Evolutionary conservation across 2,113 vertebrate species (phyloP).

Genomic region (Calidris pugnax): DNA sequence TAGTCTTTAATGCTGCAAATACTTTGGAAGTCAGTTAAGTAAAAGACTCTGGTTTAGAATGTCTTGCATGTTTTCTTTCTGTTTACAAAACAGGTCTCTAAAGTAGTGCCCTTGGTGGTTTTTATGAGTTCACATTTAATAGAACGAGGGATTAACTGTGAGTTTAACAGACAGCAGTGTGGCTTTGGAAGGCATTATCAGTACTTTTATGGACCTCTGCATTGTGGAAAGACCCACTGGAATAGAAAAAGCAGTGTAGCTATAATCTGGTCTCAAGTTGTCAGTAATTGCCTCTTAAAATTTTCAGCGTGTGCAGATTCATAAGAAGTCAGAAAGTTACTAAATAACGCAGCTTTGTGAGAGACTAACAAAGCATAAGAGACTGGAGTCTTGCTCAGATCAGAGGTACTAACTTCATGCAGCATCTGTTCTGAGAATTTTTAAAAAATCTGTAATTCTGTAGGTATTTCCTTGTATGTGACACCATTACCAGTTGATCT

Average conservation of each 20-base stretch:
- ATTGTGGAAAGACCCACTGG: background rate
- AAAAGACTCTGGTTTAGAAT: background rate
- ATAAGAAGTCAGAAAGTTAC: background rate
- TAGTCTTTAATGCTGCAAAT: background rate
- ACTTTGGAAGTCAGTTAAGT: background rate
- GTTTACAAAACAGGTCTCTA: background rate
- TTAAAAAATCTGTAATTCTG: background rate
- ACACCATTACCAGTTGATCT: background rate
- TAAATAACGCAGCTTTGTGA: background rate
- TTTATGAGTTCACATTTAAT: background rate
- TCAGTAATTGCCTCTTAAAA: background rate
- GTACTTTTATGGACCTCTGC: background rate
- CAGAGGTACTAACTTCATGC: background rate
- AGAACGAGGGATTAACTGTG: background rate
- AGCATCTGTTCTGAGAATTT: background rate
- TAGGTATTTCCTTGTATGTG: background rate
- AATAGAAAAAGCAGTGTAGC: background rate
- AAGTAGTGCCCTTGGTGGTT: background rate
- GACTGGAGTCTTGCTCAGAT: background rate
- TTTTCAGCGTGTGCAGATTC: background rate
- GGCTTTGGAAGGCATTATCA: background rate
- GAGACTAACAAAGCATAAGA: background rate
- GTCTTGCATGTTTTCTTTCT: background rate
- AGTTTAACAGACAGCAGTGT: background rate
- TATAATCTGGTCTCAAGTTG: background rate